Evolutionary conservation across 2,113 vertebrate species (phyloP), one percentile per base, ranked within the genome.

Genomic region (Cynocephalus volans): DNA sequence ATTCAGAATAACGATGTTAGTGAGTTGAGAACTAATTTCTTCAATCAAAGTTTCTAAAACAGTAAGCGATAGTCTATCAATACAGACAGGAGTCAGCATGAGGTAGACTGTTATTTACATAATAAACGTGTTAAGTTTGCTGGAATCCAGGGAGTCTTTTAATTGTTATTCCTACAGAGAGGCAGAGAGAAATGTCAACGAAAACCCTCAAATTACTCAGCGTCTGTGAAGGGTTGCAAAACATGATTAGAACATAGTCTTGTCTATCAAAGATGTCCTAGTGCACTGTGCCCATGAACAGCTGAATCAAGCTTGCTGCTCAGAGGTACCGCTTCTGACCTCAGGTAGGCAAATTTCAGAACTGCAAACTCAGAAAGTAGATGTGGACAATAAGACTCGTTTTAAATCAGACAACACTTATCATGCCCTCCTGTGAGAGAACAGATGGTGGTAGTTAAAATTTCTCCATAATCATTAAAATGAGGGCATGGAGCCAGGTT

Each of bases 361-460:
- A 95, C 1, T 58, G 70, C 87, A 96, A 72, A 96, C 45, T 54
- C 28, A 88, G 93, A 97, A 96, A 56, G 58, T 70, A 94, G 95
- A 93, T 73, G 85, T 31, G 73, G 73, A 90, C 93, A 76, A 67
- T 4, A 95, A 97, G 45, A 7, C 13, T 77, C 52, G 14, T 96
- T 98, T 98, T 83, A 97, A 93, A 93, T 77, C 67, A 9, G 96
- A 97, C 65, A 82, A 19, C 62, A 96, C n/a, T 96, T 97, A 92
- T 36, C 41, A 62, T 85, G 56, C 28, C 76, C n/a, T 97, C 89
- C 73, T 52, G 41, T 36, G 56, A 97, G 88, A 52, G 28, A 96
- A 36, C 94, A 98, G 97, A 97, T 92, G 89, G 86, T 80, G 88
- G 77, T 26, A 96, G 33, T 75, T 95, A 98, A 97, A 56, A 96